Conservation (phyloP, 2,888 invertebrate genomes). For the Scelioninae gen. 2 region DNA sequence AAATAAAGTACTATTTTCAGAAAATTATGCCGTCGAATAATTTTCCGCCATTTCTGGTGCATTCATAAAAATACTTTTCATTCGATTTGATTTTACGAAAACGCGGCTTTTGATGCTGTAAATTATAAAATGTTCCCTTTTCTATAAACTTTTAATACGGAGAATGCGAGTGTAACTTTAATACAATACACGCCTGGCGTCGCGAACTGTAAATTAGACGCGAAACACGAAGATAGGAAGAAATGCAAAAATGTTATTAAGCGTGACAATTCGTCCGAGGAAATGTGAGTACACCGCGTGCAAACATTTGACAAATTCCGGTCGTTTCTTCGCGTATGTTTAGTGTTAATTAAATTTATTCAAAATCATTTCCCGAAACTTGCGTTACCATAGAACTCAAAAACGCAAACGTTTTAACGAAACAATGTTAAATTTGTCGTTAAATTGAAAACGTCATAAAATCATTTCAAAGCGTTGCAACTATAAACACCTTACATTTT, state of each 20-base stretch:
- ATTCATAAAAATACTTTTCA: constrained; percentile 5
- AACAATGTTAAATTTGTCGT: too few relatives aligned
- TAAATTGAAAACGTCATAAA: too few relatives aligned
- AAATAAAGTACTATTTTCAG: too few relatives aligned
- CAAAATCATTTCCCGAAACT: too few relatives aligned
- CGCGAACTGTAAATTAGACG: constrained; percentile 15
- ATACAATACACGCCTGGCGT: constrained; percentile 24
- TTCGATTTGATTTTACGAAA: constrained; percentile 12
- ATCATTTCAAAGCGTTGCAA: too few relatives aligned
- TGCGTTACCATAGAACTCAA: too few relatives aligned
- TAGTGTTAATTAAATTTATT: neutral
- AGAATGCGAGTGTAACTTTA: constrained; percentile 28
- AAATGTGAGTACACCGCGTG: neutral
- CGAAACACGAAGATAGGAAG: constrained; percentile 6
- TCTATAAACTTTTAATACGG: constrained; percentile 18
- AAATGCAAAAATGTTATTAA: constrained; percentile 25
- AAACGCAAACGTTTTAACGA: too few relatives aligned
- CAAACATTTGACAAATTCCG: neutral
- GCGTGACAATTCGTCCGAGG: constrained; percentile 16
- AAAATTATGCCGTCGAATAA: too few relatives aligned
- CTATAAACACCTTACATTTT: too few relatives aligned
- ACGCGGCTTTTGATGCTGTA: constrained; percentile 2
- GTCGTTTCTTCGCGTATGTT: neutral
- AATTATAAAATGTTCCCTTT: constrained; percentile 21
- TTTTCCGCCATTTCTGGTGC: neutral